These are phyloP conservation scores for Agonopterix heracliana DNA, from an alignment of 2,888 invertebrate genomes.

Conservation along the genomic window DNA sequence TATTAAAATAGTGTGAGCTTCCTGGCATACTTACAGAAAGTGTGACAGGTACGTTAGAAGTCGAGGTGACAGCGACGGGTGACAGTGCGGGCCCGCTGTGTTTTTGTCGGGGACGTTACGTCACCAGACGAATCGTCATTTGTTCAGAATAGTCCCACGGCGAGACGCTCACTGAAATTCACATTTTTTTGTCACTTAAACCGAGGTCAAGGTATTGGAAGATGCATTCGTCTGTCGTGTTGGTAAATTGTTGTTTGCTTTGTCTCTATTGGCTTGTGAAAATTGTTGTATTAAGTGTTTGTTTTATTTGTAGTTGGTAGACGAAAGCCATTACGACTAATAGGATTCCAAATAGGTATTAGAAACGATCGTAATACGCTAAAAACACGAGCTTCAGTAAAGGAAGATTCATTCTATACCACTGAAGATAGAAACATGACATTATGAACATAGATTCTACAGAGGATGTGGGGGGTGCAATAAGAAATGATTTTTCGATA, in stretches of 20 bases:
- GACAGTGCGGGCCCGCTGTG: background rate
- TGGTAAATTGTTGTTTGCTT: background rate
- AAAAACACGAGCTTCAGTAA: too few species aligned
- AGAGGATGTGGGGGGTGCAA: too few species aligned
- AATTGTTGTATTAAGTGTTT: background rate
- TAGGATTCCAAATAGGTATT: too few species aligned
- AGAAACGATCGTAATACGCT: too few species aligned
- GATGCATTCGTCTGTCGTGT: slow-evolving; percentile 9
- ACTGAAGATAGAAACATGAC: too few species aligned
- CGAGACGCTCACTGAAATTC: slow-evolving; percentile 31
- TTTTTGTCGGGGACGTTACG: slow-evolving; percentile 32
- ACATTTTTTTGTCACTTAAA: slow-evolving; percentile 34
- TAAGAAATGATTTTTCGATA: too few species aligned
- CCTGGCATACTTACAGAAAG: slow-evolving; percentile 25
- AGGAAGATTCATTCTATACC: too few species aligned
- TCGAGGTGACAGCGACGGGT: slow-evolving; percentile 24
- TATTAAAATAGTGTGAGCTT: slow-evolving; percentile 17
- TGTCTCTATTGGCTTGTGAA: background rate
- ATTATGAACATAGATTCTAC: too few species aligned
- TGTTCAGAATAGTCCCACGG: slow-evolving; percentile 44
- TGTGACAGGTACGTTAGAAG: slow-evolving; percentile 29
- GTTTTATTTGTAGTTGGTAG: background rate
- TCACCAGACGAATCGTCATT: slow-evolving; percentile 48
- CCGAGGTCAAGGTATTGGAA: slow-evolving; percentile 55
- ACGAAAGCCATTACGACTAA: too few species aligned